A percentile compares a stretch with the other conserved stretches of the same genome.
phyloP scores from a whole-genome alignment of 2,113 vertebrate species.

The Benitochromis conjunctus region DNA sequence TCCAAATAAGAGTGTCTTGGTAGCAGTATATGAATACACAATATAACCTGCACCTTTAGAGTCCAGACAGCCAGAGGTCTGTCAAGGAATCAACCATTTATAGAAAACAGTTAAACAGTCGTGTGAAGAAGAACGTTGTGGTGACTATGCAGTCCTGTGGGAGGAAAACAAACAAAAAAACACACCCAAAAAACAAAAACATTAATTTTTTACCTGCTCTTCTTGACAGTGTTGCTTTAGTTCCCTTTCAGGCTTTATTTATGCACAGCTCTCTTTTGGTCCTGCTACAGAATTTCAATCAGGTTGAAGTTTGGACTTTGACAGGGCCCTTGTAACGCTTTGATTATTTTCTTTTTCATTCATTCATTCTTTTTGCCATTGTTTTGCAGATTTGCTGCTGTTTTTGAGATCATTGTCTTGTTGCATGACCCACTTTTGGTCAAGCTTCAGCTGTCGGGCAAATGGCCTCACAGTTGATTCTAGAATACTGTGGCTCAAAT shows the following conservation, averaged over 20 bases:
- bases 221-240: background rate
- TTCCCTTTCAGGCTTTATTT: background rate
- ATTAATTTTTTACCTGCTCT: background rate
- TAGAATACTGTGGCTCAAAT: background rate
- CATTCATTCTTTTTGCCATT: too few relatives aligned
- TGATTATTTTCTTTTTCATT: background rate
- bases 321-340: background rate
- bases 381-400: background rate
- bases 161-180: background rate
- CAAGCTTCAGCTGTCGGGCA: background rate
- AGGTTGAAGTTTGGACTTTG: background rate
- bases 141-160: background rate
- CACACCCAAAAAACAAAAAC: background rate
- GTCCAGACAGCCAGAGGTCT: background rate
- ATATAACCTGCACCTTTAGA: background rate
- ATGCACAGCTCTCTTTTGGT: background rate
- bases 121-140: background rate
- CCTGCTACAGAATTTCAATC: background rate
- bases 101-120: background rate
- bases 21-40: background rate
- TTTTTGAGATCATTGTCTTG: background rate
- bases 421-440: background rate
- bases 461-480: too few relatives aligned
- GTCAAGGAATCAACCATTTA: background rate
- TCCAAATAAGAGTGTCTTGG: conserved; percentile 55